A percentile compares a stretch with the other conserved stretches of the same genome.
Evolutionary conservation across 2,888 invertebrate species (phyloP).

Genomic region (Brenthis ino): DNA sequence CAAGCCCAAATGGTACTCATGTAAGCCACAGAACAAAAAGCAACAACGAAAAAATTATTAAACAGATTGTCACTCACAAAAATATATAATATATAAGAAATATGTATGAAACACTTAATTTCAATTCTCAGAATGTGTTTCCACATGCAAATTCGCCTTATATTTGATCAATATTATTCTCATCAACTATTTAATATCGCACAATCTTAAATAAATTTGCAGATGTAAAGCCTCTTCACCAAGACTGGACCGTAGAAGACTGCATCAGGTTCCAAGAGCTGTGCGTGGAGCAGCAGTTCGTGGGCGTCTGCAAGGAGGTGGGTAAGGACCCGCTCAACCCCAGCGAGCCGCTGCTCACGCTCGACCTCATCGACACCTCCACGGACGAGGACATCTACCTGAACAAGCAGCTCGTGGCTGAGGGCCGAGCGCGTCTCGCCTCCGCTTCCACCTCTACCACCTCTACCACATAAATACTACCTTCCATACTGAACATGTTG

Average conservation of each 20-base stretch:
- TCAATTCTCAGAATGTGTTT: too few relatives aligned
- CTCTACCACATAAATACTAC: slow-evolving; percentile 38
- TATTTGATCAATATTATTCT: too few relatives aligned
- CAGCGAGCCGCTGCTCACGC: slow-evolving; percentile 83
- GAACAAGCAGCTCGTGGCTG: slow-evolving; percentile 84
- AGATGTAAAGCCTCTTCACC: slow-evolving; percentile 81
- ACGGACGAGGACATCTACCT: slow-evolving; percentile 86
- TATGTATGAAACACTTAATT: too few relatives aligned
- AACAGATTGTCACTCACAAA: too few relatives aligned
- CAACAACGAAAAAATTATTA: too few relatives aligned
- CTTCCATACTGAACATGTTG: neutral
- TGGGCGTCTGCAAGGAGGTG: slow-evolving; percentile 85
- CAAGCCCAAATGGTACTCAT: too few relatives aligned
- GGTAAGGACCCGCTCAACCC: slow-evolving; percentile 84
- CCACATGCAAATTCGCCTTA: too few relatives aligned
- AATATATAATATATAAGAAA: too few relatives aligned
- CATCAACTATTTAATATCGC: too few relatives aligned
- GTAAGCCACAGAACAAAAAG: too few relatives aligned
- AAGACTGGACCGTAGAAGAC: slow-evolving; percentile 88
- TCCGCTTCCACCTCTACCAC: slow-evolving; percentile 42
- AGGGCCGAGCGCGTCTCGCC: slow-evolving; percentile 80
- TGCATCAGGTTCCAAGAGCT: slow-evolving; percentile 87
- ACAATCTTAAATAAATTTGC: slow-evolving; percentile 29
- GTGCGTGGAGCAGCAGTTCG: slow-evolving; percentile 86
- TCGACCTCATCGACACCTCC: slow-evolving; percentile 88